Evolutionary conservation across 2,113 vertebrate species (phyloP).

Genomic region (Ammodytes dubius): DNA sequence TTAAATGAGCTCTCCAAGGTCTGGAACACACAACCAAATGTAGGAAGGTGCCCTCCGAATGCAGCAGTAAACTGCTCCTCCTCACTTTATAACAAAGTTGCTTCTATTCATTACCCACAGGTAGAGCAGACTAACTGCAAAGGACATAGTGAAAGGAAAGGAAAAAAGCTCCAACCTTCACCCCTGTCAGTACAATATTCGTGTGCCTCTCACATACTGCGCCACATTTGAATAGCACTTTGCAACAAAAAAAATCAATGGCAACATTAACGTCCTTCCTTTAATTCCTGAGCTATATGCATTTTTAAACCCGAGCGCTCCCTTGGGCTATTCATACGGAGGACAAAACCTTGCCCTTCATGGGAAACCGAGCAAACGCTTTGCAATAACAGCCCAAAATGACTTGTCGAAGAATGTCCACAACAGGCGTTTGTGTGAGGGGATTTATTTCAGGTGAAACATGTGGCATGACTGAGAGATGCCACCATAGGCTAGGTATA

Average conservation of each 20-base stretch:
- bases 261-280: constrained; percentile 58
- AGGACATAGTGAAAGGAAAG: constrained; percentile 48
- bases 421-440: constrained; percentile 38
- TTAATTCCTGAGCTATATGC: constrained; percentile 62
- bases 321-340: constrained; percentile 30
- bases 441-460: constrained; percentile 55
- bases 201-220: constrained; percentile 50
- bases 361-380: constrained; percentile 35
- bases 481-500: constrained; percentile 52
- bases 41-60: constrained; percentile 70
- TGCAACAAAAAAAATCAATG: constrained; percentile 66
- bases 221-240: constrained; percentile 58
- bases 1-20: constrained; percentile 79
- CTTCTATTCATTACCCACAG: constrained; percentile 71
- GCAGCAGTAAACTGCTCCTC: constrained; percentile 43
- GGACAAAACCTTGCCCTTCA: constrained; percentile 7
- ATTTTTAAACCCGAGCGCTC: constrained; percentile 63
- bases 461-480: constrained; percentile 57
- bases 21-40: constrained; percentile 64
- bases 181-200: constrained; percentile 25
- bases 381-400: constrained; percentile 55
- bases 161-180: constrained; percentile 69
- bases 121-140: constrained; percentile 37
- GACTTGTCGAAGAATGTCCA: constrained; percentile 48
- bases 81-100: constrained; percentile 47